Evolutionary conservation across 2,113 vertebrate genomes (phyloP), one percentile per base, ranked within the genome.

Genomic region (Gallinago media): DNA sequence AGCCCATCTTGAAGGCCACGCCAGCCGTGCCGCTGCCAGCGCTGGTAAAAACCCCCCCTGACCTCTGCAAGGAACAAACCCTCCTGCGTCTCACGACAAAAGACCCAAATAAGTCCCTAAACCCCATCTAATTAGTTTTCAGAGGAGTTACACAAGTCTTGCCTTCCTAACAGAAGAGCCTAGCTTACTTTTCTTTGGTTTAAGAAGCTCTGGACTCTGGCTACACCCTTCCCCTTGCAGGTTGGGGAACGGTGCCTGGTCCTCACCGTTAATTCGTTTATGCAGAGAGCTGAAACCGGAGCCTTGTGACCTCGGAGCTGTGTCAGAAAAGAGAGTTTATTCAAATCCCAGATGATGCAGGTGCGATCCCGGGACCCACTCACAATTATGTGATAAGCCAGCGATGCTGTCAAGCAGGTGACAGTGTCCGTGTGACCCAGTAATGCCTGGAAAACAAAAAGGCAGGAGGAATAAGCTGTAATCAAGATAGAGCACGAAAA

Each of bases 291-390:
- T 4, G 99, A 99, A 36, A 99, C 99, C 0, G 99, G 99, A 13
- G 99, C 99, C 31, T 99, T 98, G 97, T 99, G 99, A 11, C 99
- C 99, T 14, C 99, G 97, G 56, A 99, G 98, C 96, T 99, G 99
- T 2, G 99, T 99, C 44, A 99, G 98, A 81, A 99, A 99, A 2
- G 99, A 99, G 6, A 99, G 98, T 89, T 99, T 99, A 92, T 99
- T 99, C 92, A 99, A 98, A 90, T 99, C 99, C 99, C 99, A 99
- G 92, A 99, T 99, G 98, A 99, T 99, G 97, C 99, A 99, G 81
- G 99, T 99, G 47, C 99, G 99, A 92, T 99, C 99, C 14, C 99
- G 98, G 5, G 99, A 99, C 26, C 99, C 99, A 3, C 99, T 99
- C 73, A 99, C 99, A 0, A 99, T 98, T 2, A 99, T 99, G 97